A percentile compares a stretch with the other conserved stretches of the same genome.
Evolutionary conservation across 2,113 vertebrate genomes (phyloP).

Genomic region (Xyliphius kryptos): DNA sequence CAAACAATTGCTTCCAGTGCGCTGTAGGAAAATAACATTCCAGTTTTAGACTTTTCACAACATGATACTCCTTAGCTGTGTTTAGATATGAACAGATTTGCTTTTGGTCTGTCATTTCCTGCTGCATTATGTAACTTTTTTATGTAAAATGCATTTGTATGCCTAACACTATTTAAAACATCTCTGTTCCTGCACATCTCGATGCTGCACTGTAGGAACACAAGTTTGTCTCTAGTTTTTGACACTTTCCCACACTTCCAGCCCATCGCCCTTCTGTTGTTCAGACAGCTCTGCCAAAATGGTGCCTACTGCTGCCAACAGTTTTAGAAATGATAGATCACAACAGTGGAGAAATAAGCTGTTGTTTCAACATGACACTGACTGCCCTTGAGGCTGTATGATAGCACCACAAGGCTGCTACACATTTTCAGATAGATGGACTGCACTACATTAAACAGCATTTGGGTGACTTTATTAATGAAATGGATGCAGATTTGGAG

Average conservation of each 20-base stretch:
- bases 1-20: too few relatives aligned
- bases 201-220: conserved; percentile 5
- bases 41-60: neutral
- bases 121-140: conserved; percentile 9
- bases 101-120: conserved; percentile 6
- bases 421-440: conserved; percentile 23
- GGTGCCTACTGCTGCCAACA: conserved; percentile 48
- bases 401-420: neutral
- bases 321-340: conserved; percentile 42
- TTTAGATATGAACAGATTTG: too few relatives aligned
- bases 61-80: too few relatives aligned
- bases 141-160: too few relatives aligned
- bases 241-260: conserved; percentile 51
- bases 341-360: too few relatives aligned
- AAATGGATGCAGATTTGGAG: conserved; percentile 26
- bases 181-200: too few relatives aligned
- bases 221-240: conserved; percentile 5
- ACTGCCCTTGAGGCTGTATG: conserved; percentile 9
- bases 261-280: conserved; percentile 20
- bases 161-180: too few relatives aligned
- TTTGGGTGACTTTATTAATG: conserved; percentile 41
- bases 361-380: too few relatives aligned
- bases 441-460: conserved; percentile 4
- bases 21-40: too few relatives aligned
- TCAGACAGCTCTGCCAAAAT: conserved; percentile 42